These are phyloP conservation scores for Drosophila parvula DNA, from an alignment of 1,140 invertebrate species.

Conservation along the genomic window DNA sequence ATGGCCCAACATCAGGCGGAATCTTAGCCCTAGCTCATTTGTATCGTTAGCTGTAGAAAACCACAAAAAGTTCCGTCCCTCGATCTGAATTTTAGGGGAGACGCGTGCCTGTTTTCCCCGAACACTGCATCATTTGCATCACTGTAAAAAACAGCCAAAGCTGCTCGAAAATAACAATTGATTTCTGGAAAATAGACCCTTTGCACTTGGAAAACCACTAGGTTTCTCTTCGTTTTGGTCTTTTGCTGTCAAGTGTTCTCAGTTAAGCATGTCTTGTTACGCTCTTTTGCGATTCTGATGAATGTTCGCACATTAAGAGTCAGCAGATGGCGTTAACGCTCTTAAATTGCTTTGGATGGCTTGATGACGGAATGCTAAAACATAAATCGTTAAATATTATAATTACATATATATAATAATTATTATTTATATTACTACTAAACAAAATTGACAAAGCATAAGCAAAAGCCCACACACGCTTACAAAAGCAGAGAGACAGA, in stretches of 20 bases:
- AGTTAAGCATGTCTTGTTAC: background rate
- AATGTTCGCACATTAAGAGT: conserved; percentile 35
- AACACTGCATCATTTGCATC: background rate
- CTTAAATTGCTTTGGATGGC: background rate
- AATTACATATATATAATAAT: background rate
- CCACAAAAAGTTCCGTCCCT: conserved; percentile 14
- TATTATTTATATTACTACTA: background rate
- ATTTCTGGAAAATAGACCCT: background rate
- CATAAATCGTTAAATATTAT: background rate
- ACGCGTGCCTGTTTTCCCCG: conserved; percentile 34
- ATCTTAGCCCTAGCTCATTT: conserved; percentile 24
- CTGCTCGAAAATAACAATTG: conserved; percentile 9
- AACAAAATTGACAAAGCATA: background rate
- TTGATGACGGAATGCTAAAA: background rate
- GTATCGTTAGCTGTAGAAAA: conserved; percentile 34
- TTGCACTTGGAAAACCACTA: no score
- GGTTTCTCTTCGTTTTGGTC: background rate
- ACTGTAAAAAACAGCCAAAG: background rate
- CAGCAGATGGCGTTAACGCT: background rate
- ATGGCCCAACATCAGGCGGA: conserved; percentile 17
- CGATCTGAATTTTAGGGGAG: conserved; percentile 1
- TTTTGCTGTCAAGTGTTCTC: background rate
- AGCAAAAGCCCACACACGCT: no score
- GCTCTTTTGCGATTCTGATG: background rate
- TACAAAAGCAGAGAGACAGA: no score